These are phyloP conservation scores for Acanthopleura granulata DNA, from an alignment of 2,888 invertebrate species.

Conservation along the genomic window DNA sequence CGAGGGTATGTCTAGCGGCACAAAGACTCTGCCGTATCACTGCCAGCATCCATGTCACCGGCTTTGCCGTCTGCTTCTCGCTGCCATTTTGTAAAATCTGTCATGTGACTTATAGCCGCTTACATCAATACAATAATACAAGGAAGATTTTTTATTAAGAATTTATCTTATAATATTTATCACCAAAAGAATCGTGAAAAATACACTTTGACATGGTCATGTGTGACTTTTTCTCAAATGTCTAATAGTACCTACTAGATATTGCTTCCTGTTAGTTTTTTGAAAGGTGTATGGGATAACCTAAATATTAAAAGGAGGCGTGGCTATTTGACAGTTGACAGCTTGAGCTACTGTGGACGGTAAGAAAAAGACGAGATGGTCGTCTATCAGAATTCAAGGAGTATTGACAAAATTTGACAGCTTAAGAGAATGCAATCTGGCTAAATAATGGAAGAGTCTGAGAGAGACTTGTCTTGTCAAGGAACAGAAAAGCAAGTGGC, in stretches of 20 bases:
- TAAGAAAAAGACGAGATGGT: no score
- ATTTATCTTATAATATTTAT: no score
- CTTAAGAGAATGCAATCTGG: neutral
- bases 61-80: slow-evolving; percentile 1
- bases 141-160: no score
- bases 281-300: no score
- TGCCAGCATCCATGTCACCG: neutral
- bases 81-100: slow-evolving; percentile 22
- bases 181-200: no score
- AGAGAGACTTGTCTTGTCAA: neutral
- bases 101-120: neutral
- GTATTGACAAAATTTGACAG: neutral
- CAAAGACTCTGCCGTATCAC: neutral
- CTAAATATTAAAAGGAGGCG: neutral
- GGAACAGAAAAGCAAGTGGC: no score
- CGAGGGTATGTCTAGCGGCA: neutral
- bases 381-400: no score
- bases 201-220: no score
- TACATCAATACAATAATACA: neutral
- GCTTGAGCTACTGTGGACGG: no score
- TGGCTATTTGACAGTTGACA: neutral
- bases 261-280: no score
- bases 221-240: no score
- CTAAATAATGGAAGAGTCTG: slow-evolving; percentile 8
- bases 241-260: no score